These are phyloP conservation scores for Drosophila bunnanda DNA, from an alignment of 2,888 invertebrate species.

Conservation along the genomic window DNA sequence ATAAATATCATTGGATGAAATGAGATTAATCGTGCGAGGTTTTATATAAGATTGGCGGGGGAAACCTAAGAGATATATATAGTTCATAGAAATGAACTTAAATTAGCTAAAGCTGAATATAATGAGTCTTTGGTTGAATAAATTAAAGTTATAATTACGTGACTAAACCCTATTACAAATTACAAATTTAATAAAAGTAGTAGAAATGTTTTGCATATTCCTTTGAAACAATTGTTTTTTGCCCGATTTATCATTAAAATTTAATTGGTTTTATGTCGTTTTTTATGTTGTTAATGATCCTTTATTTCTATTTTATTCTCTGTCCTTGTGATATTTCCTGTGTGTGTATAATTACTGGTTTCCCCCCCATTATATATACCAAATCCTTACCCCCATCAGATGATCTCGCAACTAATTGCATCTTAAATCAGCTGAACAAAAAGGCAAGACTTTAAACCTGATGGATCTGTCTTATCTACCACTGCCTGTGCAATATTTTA, in stretches of 20 bases:
- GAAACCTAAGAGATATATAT: neutral
- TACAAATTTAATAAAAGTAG: neutral
- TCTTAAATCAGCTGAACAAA: slow-evolving; percentile 33
- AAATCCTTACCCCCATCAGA: neutral
- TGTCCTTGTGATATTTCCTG: neutral
- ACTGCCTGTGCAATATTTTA: slow-evolving; percentile 23
- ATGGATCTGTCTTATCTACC: slow-evolving; percentile 35
- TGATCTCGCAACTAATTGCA: slow-evolving; percentile 30
- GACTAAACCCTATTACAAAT: neutral
- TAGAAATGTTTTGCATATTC: no score
- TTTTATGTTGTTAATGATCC: neutral
- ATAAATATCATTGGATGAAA: neutral
- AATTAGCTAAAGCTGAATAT: neutral
- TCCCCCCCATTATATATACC: neutral
- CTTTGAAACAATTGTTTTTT: no score
- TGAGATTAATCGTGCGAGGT: slow-evolving; percentile 1
- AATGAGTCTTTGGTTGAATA: neutral
- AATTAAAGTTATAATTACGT: neutral
- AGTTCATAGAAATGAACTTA: neutral
- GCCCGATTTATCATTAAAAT: neutral
- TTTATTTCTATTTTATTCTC: neutral
- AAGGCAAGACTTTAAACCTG: slow-evolving; percentile 19
- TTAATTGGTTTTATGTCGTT: neutral
- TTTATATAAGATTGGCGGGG: slow-evolving; percentile 5
- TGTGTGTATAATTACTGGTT: neutral